These are phyloP conservation scores for Lochmaea capreae DNA, from an alignment of 2,888 invertebrate genomes.

Conservation along the genomic window DNA sequence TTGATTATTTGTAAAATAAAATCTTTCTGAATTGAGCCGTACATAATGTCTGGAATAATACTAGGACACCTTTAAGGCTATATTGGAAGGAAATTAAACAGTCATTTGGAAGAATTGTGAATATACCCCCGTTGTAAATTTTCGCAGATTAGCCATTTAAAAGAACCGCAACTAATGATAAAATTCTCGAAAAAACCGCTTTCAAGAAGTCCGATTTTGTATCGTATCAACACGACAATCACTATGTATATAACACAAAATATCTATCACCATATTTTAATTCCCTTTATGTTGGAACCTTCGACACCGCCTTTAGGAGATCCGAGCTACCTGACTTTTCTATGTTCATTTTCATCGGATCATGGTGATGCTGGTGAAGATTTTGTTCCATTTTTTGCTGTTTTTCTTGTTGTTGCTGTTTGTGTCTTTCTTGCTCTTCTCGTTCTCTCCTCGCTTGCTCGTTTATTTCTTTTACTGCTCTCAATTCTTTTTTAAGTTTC, in stretches of 20 bases:
- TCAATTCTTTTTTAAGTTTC: conserved; percentile 95
- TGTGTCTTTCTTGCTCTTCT: conserved; percentile 92
- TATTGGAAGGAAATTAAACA: not conserved
- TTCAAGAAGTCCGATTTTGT: conserved; percentile 43
- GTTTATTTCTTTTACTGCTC: conserved; percentile 95
- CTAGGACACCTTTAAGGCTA: not conserved
- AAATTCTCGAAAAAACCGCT: conserved; percentile 39
- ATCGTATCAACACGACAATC: conserved; percentile 41
- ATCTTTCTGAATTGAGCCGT: too few species aligned
- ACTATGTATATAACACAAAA: conserved; percentile 43
- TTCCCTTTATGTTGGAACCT: conserved; percentile 79
- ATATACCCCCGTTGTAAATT: not conserved
- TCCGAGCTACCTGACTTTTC: conserved; percentile 78
- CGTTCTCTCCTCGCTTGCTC: conserved; percentile 91
- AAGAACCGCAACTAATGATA: conserved; percentile 29
- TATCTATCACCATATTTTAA: conserved; percentile 36
- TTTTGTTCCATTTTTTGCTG: conserved; percentile 75
- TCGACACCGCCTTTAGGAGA: conserved; percentile 81
- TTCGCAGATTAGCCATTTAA: conserved; percentile 7
- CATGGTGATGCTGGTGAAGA: conserved; percentile 76
- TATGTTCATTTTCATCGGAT: conserved; percentile 79
- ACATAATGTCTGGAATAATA: not conserved
- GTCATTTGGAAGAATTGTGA: too few species aligned
- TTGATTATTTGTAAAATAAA: too few species aligned
- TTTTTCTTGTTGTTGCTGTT: conserved; percentile 86